Evolutionary conservation across 23 tunicate species (phyloP).

Genomic region (Ciona savignyi): DNA sequence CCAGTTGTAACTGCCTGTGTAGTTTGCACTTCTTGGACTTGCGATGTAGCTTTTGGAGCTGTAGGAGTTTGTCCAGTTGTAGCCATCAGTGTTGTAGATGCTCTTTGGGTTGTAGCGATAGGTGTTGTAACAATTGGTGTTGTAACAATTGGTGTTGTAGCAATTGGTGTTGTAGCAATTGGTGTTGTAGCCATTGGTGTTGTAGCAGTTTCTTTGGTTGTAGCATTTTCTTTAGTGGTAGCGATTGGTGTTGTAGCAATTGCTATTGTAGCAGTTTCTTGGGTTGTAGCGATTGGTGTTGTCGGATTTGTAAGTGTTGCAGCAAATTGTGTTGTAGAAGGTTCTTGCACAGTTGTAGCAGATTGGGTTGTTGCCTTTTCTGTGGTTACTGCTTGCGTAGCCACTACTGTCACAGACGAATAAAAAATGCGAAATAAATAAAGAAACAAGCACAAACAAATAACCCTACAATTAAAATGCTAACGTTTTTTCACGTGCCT

Average conservation of each 20-base stretch:
- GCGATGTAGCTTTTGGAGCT: background rate
- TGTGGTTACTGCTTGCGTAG: background rate
- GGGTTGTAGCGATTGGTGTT: background rate
- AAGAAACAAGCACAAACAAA: too few species aligned
- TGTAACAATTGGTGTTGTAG: background rate
- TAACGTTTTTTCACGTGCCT: too few species aligned
- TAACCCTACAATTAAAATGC: too few species aligned
- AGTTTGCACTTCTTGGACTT: background rate
- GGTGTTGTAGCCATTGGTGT: background rate
- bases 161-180: background rate
- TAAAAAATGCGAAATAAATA: too few species aligned
- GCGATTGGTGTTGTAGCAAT: background rate
- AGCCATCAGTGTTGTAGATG: background rate
- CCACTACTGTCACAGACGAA: too few species aligned
- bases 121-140: background rate
- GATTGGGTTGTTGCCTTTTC: background rate
- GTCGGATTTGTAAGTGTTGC: background rate
- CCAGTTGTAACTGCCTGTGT: background rate
- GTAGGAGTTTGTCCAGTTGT: background rate
- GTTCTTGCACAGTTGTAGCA: background rate
- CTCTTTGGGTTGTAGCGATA: background rate
- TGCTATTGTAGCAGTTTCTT: background rate
- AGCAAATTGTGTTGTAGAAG: background rate
- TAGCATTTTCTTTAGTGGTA: background rate
- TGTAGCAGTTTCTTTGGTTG: background rate